phyloP scores from a whole-genome alignment of 2,888 invertebrate species.

The Apomyelois bistriatella region DNA sequence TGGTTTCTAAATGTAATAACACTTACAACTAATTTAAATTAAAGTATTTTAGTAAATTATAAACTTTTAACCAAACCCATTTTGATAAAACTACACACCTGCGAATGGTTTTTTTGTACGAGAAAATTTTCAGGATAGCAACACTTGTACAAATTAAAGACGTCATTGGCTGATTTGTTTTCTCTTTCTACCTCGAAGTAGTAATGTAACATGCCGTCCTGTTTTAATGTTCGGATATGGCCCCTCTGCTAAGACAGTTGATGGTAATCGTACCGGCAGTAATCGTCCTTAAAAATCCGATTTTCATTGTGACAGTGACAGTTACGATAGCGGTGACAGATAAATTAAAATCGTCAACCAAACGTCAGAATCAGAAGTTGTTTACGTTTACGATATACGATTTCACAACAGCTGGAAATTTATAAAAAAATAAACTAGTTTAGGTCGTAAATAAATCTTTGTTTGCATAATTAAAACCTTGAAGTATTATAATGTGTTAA shows the following conservation, averaged over 20 bases:
- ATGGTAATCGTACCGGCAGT: too few relatives aligned
- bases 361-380: neutral
- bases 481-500: neutral
- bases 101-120: conserved; percentile 43
- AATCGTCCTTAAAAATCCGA: too few relatives aligned
- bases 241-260: too few relatives aligned
- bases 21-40: conserved; percentile 28
- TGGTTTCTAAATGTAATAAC: conserved; percentile 21
- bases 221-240: neutral
- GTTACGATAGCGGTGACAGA: too few relatives aligned
- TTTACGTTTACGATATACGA: conserved; percentile 3
- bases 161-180: conserved; percentile 16
- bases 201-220: neutral
- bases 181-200: conserved; percentile 9
- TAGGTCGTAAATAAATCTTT: neutral
- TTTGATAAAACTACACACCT: conserved; percentile 66
- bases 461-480: neutral
- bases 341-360: too few relatives aligned
- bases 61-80: conserved; percentile 68
- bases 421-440: neutral
- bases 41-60: conserved; percentile 45
- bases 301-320: too few relatives aligned
- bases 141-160: conserved; percentile 22
- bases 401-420: conserved; percentile 15
- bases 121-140: conserved; percentile 29